A percentile compares a stretch with the other conserved stretches of the same genome.
These are phyloP conservation scores for Tenthredo distinguenda DNA, from an alignment of 2,888 invertebrate species.

Conservation along the genomic window DNA sequence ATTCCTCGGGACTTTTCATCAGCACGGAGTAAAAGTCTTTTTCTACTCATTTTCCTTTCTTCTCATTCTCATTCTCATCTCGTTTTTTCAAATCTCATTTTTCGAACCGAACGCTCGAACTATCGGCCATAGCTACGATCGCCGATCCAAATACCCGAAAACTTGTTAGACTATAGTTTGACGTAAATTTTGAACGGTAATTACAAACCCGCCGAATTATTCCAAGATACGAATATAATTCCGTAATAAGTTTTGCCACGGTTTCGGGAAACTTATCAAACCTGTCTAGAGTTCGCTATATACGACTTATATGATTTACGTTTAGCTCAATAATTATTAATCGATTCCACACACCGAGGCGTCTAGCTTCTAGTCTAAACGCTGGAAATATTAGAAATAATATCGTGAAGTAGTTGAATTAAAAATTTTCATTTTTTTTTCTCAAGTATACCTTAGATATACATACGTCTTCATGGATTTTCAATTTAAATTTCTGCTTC, in stretches of 20 bases:
- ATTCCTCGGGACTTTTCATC: neutral
- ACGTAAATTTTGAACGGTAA: neutral
- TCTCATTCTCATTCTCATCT: neutral
- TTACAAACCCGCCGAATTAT: neutral
- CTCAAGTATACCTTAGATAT: no score
- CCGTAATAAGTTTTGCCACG: neutral
- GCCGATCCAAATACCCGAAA: neutral
- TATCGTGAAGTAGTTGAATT: neutral
- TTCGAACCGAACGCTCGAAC: neutral
- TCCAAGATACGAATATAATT: conserved; percentile 1
- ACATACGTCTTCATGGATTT: no score
- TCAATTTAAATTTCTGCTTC: no score
- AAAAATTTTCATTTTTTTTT: no score
- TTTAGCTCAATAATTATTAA: conserved; percentile 5
- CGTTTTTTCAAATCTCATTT: neutral
- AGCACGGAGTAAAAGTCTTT: neutral
- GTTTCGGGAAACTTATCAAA: neutral
- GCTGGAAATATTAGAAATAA: neutral
- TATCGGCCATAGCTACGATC: neutral
- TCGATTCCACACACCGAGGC: neutral
- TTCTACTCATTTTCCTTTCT: neutral
- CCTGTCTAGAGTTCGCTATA: neutral
- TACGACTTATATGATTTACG: conserved; percentile 16
- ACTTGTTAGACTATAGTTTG: neutral
- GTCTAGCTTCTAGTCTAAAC: neutral